These are phyloP conservation scores for Anagyrus pseudococci DNA, from an alignment of 2,888 invertebrate species.

Conservation along the genomic window DNA sequence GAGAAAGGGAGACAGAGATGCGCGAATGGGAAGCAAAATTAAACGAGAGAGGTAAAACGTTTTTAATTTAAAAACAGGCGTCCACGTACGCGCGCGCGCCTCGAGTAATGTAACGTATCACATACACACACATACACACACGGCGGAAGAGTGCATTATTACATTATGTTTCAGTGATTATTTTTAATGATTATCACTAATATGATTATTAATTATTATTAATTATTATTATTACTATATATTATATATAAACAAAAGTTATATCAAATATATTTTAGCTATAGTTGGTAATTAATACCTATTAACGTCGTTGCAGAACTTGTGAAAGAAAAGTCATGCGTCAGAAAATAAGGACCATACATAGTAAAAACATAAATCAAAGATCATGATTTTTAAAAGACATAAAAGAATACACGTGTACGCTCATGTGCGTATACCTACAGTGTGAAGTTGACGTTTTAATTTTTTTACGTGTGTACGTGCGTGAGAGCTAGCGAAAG, in stretches of 20 bases:
- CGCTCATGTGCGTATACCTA: constrained; percentile 36
- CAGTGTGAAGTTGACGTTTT: neutral
- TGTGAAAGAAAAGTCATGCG: constrained; percentile 48
- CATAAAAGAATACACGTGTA: constrained; percentile 9
- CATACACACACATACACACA: constrained; percentile 12
- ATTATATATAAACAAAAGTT: constrained; percentile 57
- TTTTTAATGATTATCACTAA: constrained; percentile 45
- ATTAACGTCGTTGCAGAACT: constrained; percentile 60
- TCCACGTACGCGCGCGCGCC: constrained; percentile 24
- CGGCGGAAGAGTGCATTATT: constrained; percentile 37
- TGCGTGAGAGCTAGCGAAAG: neutral
- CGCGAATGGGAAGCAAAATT: neutral
- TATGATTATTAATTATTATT: constrained; percentile 44
- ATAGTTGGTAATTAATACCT: constrained; percentile 58
- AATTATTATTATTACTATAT: constrained; percentile 47
- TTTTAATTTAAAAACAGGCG: constrained; percentile 17
- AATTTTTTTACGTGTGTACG: constrained; percentile 1
- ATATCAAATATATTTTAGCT: constrained; percentile 61
- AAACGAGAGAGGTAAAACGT: constrained; percentile 32
- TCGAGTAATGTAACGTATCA: no score
- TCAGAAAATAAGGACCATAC: constrained; percentile 55
- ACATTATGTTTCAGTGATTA: constrained; percentile 34
- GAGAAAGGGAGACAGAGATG: constrained; percentile 2
- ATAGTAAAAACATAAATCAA: constrained; percentile 17
- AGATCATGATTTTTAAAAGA: neutral